Percentiles rank a stretch among this genome's conserved stretches.
Conservation (phyloP, 1,140 invertebrate genomes). For the Pectinophora gossypiella region DNA sequence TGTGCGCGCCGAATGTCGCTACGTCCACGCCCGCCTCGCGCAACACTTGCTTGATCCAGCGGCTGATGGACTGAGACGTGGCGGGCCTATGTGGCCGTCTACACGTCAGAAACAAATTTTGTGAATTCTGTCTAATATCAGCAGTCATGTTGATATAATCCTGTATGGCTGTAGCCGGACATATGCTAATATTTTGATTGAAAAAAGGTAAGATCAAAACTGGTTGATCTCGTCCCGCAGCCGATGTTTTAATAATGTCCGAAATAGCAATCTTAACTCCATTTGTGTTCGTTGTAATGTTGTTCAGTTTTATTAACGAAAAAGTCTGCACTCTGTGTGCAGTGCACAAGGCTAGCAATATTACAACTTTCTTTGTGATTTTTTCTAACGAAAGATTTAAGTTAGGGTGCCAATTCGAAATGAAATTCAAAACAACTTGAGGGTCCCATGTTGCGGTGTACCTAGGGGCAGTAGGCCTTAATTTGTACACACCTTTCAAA, state of each 20-base stretch:
- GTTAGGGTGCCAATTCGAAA: background rate
- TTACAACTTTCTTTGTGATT: slow-evolving; percentile 3
- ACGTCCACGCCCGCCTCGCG: slow-evolving; percentile 15
- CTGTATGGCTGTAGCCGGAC: background rate
- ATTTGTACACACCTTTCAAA: background rate
- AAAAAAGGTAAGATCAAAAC: background rate
- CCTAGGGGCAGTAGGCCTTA: background rate
- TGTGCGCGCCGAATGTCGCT: slow-evolving; percentile 12
- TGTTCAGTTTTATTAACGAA: background rate
- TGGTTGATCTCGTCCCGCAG: background rate
- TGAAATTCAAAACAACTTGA: background rate
- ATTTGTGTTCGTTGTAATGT: slow-evolving; percentile 1
- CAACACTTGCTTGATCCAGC: slow-evolving; percentile 18
- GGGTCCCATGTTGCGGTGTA: slow-evolving; percentile 1
- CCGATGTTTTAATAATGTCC: slow-evolving; percentile 7
- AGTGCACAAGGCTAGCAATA: background rate
- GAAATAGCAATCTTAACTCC: background rate
- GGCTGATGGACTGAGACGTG: slow-evolving; percentile 19
- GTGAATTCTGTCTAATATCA: too few species aligned
- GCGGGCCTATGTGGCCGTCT: slow-evolving; percentile 20
- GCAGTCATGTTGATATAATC: background rate
- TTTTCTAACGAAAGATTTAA: background rate
- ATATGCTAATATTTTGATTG: background rate
- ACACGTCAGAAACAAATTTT: slow-evolving; percentile 14
- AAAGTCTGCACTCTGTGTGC: slow-evolving; percentile 4